Conservation (phyloP, 2,888 invertebrate genomes). For the Arge pagana region DNA sequence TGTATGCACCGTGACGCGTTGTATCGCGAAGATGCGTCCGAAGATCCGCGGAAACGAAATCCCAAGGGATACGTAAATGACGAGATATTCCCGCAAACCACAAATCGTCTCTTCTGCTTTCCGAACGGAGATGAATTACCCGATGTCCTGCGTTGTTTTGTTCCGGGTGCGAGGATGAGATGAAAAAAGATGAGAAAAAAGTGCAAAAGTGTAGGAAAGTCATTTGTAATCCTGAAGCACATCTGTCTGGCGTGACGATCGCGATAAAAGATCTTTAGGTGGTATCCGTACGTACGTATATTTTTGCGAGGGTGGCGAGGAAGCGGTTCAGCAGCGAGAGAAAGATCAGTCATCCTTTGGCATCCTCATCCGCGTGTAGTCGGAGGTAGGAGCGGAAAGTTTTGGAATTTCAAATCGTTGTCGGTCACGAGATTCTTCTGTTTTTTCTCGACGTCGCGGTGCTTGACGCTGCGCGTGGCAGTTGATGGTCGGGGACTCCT, state of each 20-base stretch:
- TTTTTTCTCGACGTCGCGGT: conserved; percentile 23
- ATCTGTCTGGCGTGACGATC: conserved; percentile 25
- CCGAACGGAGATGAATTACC: too few species aligned
- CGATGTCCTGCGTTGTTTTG: too few species aligned
- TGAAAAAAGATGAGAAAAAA: conserved; percentile 9
- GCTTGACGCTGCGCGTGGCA: not conserved
- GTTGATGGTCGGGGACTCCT: not conserved
- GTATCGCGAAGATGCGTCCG: too few species aligned
- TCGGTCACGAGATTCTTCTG: conserved; percentile 37
- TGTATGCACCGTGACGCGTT: not conserved
- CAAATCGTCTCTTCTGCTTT: too few species aligned
- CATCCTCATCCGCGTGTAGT: conserved; percentile 24
- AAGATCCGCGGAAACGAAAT: conserved; percentile 7
- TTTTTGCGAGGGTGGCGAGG: too few species aligned
- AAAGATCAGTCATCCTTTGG: conserved; percentile 20
- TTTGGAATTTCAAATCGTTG: conserved; percentile 45
- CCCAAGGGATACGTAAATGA: not conserved
- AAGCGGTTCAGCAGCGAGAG: too few species aligned
- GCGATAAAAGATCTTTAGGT: conserved; percentile 1
- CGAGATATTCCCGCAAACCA: too few species aligned
- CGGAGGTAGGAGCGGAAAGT: conserved; percentile 45
- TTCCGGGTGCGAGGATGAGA: conserved; percentile 1
- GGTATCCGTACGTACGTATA: conserved; percentile 22
- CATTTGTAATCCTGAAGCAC: too few species aligned
- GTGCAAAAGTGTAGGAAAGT: conserved; percentile 20